These are phyloP conservation scores for Betta splendens DNA, from an alignment of 2,797 vertebrate genomes.

Conservation along the genomic window DNA sequence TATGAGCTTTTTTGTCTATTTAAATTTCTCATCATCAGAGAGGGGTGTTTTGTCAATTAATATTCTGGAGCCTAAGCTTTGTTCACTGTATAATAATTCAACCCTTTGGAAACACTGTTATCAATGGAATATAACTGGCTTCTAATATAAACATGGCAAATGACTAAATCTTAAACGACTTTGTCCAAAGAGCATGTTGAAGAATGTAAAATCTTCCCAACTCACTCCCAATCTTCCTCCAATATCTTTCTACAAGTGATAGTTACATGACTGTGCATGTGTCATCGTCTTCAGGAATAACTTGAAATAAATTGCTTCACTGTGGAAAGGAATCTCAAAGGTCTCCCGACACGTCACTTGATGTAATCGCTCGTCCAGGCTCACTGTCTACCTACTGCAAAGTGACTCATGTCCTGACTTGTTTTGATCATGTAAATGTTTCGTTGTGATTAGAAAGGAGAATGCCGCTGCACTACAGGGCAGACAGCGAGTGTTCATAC, in stretches of 20 bases:
- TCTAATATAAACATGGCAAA: neutral
- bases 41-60: neutral
- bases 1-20: too few relatives aligned
- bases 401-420: constrained; percentile 8
- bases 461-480: constrained; percentile 2
- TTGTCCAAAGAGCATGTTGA: neutral
- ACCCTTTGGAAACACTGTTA: too few relatives aligned
- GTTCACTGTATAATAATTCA: neutral
- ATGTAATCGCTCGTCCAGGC: neutral
- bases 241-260: neutral
- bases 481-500: constrained; percentile 7
- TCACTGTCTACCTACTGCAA: constrained; percentile 5
- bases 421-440: constrained; percentile 28
- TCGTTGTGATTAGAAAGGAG: constrained; percentile 19
- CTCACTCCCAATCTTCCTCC: neutral
- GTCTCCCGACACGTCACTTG: neutral
- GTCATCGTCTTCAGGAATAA: neutral
- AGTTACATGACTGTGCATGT: neutral
- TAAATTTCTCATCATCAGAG: too few relatives aligned
- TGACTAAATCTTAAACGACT: neutral
- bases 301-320: neutral
- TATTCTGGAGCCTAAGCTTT: too few relatives aligned
- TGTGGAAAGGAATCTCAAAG: neutral
- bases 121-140: too few relatives aligned
- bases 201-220: neutral